Conservation (phyloP, 2,888 invertebrate genomes). For the Microctonus aethiopoides region DNA sequence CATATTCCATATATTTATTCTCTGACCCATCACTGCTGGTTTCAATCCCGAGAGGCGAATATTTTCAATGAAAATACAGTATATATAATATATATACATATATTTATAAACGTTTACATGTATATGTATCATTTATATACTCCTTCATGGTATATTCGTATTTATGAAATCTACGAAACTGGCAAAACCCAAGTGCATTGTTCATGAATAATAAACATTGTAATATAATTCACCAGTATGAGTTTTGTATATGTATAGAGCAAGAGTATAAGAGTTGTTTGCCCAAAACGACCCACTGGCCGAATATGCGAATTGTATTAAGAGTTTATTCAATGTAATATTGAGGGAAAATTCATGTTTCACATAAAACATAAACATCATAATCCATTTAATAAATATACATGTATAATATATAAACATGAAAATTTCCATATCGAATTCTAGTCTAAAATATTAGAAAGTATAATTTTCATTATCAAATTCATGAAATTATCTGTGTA, state of each 20-base stretch:
- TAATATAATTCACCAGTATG: conserved; percentile 37
- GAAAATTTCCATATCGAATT: neutral
- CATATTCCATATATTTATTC: too few species aligned
- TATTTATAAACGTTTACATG: neutral
- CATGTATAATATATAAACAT: neutral
- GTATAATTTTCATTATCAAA: neutral
- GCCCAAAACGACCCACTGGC: conserved; percentile 29
- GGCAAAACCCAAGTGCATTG: conserved; percentile 39
- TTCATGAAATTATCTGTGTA: neutral
- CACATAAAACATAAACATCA: conserved; percentile 29
- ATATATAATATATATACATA: too few species aligned
- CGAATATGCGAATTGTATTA: conserved; percentile 29
- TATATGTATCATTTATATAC: conserved; percentile 7
- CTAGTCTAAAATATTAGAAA: too few species aligned
- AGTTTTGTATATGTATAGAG: neutral
- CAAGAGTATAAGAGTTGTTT: conserved; percentile 35
- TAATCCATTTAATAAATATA: neutral
- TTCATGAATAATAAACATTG: conserved; percentile 43
- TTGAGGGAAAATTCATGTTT: conserved; percentile 34
- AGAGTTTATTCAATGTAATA: conserved; percentile 28
- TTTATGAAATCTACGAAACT: conserved; percentile 41
- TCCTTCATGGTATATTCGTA: conserved; percentile 34
- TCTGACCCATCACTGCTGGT: neutral
- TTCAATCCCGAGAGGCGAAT: neutral
- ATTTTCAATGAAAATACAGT: conserved; percentile 6